A percentile compares a stretch with the other conserved stretches of the same genome.
These are phyloP conservation scores for Entomobrya proxima DNA, from an alignment of 2,888 invertebrate genomes.

Conservation along the genomic window DNA sequence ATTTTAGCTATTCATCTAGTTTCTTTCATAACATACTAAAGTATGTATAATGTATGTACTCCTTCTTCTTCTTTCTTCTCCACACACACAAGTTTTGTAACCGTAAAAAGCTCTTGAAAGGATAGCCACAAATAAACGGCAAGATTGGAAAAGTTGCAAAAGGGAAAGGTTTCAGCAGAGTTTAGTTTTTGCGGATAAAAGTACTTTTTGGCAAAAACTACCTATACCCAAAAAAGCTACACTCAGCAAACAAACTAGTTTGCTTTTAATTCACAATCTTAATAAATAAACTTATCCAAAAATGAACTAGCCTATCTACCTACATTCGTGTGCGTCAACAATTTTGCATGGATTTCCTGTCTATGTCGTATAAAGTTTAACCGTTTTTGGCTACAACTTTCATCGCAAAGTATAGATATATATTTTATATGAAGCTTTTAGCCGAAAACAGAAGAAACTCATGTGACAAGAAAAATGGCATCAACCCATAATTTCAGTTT, in stretches of 20 bases:
- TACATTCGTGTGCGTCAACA: background rate
- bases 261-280: slow-evolving; percentile 24
- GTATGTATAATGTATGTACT: no score
- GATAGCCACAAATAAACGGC: background rate
- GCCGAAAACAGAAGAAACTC: background rate
- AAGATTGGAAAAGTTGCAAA: slow-evolving; percentile 31
- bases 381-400: background rate
- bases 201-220: no score
- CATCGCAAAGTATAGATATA: background rate
- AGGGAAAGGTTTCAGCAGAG: background rate
- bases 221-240: no score
- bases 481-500: background rate
- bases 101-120: background rate
- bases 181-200: background rate
- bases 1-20: no score
- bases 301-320: no score
- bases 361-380: no score
- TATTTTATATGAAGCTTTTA: background rate
- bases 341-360: background rate
- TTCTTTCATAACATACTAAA: no score
- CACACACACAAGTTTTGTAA: slow-evolving; percentile 8
- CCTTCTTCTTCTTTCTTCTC: no score
- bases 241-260: background rate
- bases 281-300: background rate
- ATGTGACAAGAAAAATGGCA: slow-evolving; percentile 14